Conservation (phyloP, 2,888 invertebrate species). For the Drosophila greeni region DNA sequence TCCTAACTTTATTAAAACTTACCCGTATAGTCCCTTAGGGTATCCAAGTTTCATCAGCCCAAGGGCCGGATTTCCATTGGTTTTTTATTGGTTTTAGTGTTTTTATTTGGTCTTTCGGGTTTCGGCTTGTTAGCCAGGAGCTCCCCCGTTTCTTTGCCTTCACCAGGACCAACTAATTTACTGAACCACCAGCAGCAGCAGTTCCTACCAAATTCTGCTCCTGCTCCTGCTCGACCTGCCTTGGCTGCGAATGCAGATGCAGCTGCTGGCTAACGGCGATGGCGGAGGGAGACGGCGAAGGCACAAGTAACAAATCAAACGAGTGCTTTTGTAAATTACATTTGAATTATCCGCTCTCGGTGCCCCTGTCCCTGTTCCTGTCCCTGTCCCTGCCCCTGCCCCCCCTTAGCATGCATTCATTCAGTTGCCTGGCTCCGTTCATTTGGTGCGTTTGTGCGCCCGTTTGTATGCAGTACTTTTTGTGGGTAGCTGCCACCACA, state of each 20-base stretch:
- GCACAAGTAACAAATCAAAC: constrained; percentile 70
- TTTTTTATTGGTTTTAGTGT: constrained; percentile 25
- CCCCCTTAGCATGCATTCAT: constrained; percentile 47
- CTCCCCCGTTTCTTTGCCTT: constrained; percentile 31
- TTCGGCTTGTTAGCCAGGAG: constrained; percentile 40
- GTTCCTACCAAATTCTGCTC: background rate
- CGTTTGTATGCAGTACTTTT: constrained; percentile 39
- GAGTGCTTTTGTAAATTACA: constrained; percentile 74
- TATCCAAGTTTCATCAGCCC: constrained; percentile 24
- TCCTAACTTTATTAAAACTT: constrained; percentile 11
- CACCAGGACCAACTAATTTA: constrained; percentile 57
- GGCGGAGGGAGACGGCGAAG: constrained; percentile 6
- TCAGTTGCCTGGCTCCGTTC: constrained; percentile 35
- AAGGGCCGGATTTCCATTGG: constrained; percentile 8
- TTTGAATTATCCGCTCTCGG: constrained; percentile 66
- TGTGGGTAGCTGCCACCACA: constrained; percentile 49
- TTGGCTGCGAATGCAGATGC: constrained; percentile 13
- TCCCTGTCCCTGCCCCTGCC: background rate
- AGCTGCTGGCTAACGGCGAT: constrained; percentile 13
- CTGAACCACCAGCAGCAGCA: constrained; percentile 25
- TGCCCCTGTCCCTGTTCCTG: background rate
- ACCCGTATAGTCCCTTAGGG: constrained; percentile 2
- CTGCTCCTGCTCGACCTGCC: constrained; percentile 1
- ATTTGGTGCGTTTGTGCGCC: constrained; percentile 16
- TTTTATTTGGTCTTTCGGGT: constrained; percentile 28